Evolutionary conservation across 2,888 invertebrate genomes (phyloP), one percentile per base, ranked within the genome.

Genomic region (Seladonia tumulorum): DNA sequence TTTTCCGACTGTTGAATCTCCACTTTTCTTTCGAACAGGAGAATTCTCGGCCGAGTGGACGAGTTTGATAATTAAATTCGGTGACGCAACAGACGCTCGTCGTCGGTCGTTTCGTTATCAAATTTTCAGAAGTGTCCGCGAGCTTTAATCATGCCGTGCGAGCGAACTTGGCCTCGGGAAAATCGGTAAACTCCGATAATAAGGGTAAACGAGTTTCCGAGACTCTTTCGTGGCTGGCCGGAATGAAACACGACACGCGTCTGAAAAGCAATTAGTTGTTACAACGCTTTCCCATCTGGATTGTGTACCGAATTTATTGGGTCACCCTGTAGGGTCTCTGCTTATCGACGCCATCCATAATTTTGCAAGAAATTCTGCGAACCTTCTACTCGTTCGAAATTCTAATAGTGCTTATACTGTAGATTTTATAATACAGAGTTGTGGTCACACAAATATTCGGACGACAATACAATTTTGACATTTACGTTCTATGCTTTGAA

Each of bases 81-180:
- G 66, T 12, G 25, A 76, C 42, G n/a, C 71, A 14, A 29, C 53
- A n/a, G 8, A 49, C 45, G 5, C 1, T 22, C n/a, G n/a, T n/a
- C n/a, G n/a, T n/a, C 70, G 39, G 12, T 45, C 35, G 63, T 5
- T 81, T 76, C 68, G 81, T 83, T 73, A 73, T 66, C 47, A 29
- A 47, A 53, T 75, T 57, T 68, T 10, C 8, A 18, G 14, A 5
- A n/a, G 14, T 22, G 8, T 12, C 3, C 71, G 47, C 71, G 25
- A 71, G n/a, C 1, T 47, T 25, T 47, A 47, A 47, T 66, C 10
- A 47, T 47, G 47, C 47, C 14, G 3, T 10, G 12, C 63, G 63
- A 16, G 25, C 7, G 63, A 35, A 29, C 7, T 5, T 16, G 35
- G 35, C 25, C 35, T 5, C 35, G 25, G 60, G 18, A 16, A 25